Evolutionary conservation across 2,888 invertebrate species (phyloP).

Genomic region (Coecobrya sp.): DNA sequence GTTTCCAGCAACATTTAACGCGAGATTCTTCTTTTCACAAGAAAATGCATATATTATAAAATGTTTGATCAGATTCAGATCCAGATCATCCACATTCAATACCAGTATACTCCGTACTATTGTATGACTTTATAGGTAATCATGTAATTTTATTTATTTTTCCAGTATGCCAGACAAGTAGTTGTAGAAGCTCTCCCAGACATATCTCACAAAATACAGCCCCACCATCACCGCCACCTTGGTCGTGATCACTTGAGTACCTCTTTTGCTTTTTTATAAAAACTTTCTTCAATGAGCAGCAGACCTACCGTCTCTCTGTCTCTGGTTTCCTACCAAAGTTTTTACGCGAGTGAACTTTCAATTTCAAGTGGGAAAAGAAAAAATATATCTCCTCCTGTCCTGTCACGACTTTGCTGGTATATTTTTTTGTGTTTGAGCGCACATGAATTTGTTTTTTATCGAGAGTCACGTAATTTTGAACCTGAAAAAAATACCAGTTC

Average conservation of each 20-base stretch:
- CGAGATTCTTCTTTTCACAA: not conserved
- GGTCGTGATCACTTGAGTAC: not conserved
- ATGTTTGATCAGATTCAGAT: slow-evolving; percentile 6
- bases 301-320: not conserved
- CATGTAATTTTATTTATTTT: no score
- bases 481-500: not conserved
- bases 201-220: no score
- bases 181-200: no score
- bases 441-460: slow-evolving; percentile 64
- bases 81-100: not conserved
- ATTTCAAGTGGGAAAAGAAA: slow-evolving; percentile 27
- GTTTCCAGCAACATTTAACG: not conserved
- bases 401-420: slow-evolving; percentile 38
- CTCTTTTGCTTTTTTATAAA: slow-evolving; percentile 27
- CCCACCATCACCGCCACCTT: no score
- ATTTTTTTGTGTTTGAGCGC: slow-evolving; percentile 7
- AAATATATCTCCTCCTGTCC: slow-evolving; percentile 9
- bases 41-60: no score
- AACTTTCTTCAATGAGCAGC: not conserved
- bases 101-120: no score
- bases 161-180: not conserved
- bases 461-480: slow-evolving; percentile 54
- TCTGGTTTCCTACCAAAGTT: not conserved
- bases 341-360: slow-evolving; percentile 15
- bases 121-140: no score